These are phyloP conservation scores for Limnephilus auricula DNA, from an alignment of 2,888 invertebrate species.

Conservation along the genomic window DNA sequence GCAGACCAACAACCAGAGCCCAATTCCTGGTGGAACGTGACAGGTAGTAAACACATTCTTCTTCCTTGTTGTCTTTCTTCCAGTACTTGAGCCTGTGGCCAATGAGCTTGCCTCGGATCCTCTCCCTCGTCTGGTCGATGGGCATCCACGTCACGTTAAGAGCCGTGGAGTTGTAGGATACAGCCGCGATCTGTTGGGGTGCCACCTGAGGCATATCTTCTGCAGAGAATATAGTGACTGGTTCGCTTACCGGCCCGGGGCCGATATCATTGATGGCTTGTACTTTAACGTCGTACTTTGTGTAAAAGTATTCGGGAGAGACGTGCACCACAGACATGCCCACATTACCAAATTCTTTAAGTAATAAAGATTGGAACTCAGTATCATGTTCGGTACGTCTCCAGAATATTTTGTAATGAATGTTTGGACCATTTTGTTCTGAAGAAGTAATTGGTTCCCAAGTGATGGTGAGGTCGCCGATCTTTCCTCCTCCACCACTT, in stretches of 20 bases:
- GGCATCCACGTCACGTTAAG: conserved; percentile 95
- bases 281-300: conserved; percentile 90
- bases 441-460: conserved; percentile 89
- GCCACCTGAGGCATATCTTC: conserved; percentile 96
- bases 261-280: conserved; percentile 90
- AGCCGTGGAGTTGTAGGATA: conserved; percentile 93
- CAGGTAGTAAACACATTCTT: conserved; percentile 89
- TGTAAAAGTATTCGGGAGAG: conserved; percentile 86
- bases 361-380: conserved; percentile 85
- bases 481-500: conserved; percentile 96
- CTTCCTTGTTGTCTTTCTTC: conserved; percentile 86
- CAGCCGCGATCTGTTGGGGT: conserved; percentile 88
- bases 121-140: conserved; percentile 89
- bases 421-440: conserved; percentile 92
- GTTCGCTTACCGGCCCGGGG: conserved; percentile 88
- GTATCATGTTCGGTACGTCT: conserved; percentile 83
- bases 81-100: conserved; percentile 97
- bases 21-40: conserved; percentile 90
- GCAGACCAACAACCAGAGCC: conserved; percentile 94
- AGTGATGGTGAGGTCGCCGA: conserved; percentile 93
- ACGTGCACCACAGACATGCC: conserved; percentile 89
- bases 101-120: conserved; percentile 91
- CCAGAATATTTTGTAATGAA: conserved; percentile 95
- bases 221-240: conserved; percentile 88
- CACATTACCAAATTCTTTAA: conserved; percentile 86